Evolutionary conservation across 2,797 vertebrate species (phyloP).

Genomic region (Zalophus californianus): DNA sequence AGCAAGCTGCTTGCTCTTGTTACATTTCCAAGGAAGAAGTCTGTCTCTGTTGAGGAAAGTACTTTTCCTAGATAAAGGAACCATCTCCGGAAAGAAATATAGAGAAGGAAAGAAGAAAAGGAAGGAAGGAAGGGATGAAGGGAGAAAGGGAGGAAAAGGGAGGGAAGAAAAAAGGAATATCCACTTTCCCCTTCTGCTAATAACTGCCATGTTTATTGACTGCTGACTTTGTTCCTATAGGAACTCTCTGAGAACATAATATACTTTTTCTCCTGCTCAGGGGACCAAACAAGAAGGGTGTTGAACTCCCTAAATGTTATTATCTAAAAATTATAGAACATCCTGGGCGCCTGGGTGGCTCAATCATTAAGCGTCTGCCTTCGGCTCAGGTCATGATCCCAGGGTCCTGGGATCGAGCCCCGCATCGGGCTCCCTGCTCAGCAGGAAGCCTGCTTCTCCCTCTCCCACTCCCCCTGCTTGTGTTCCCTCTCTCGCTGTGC

Average conservation of each 20-base stretch:
- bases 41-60: background rate
- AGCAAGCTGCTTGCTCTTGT: background rate
- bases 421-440: no score
- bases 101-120: background rate
- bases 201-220: background rate
- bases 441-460: no score
- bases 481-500: no score
- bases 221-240: background rate
- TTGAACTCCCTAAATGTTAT: background rate
- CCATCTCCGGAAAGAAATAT: background rate
- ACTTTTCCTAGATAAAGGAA: background rate
- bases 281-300: background rate
- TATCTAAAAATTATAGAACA: background rate
- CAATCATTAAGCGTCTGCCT: no score
- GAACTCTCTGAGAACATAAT: background rate
- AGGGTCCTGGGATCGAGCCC: no score
- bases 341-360: background rate
- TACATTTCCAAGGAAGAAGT: background rate
- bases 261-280: background rate
- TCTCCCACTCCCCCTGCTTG: no score
- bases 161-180: background rate
- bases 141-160: accelerated
- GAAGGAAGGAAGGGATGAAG: accelerated
- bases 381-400: no score
- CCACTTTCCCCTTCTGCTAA: background rate